Conservation (phyloP, 1,140 invertebrate genomes). For the Zaprionus kolodkinae region DNA sequence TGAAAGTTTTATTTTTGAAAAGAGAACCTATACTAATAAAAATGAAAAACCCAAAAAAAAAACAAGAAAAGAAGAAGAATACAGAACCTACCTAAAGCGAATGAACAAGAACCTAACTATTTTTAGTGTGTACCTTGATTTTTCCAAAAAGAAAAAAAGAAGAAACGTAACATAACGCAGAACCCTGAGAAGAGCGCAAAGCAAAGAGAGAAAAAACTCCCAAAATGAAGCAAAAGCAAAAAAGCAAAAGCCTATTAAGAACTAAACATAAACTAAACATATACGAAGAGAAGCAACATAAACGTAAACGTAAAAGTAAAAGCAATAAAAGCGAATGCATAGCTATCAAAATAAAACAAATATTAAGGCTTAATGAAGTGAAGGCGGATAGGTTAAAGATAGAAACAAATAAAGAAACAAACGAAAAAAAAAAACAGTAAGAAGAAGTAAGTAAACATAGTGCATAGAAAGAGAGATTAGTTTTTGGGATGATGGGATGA, state of each 20-base stretch:
- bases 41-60: conserved; percentile 15
- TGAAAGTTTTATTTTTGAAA: conserved; percentile 67
- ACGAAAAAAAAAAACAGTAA: conserved; percentile 23
- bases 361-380: conserved; percentile 47
- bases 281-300: conserved; percentile 44
- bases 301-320: conserved; percentile 74
- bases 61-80: conserved; percentile 21
- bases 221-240: conserved; percentile 38
- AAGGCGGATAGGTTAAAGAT: conserved; percentile 47
- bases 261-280: conserved; percentile 54
- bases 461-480: conserved; percentile 29
- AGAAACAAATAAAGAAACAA: conserved; percentile 29
- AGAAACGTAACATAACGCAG: conserved; percentile 51
- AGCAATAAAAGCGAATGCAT: conserved; percentile 80
- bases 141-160: conserved; percentile 56
- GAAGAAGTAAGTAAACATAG: conserved; percentile 27
- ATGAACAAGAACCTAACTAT: conserved; percentile 79
- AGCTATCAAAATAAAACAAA: conserved; percentile 69
- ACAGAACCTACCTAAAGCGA: conserved; percentile 80
- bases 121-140: conserved; percentile 83
- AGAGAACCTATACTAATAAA: conserved; percentile 19
- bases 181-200: conserved; percentile 51
- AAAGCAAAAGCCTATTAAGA: conserved; percentile 45
- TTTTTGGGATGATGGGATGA: conserved; percentile 44
- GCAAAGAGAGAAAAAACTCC: conserved; percentile 18